Evolutionary conservation across 1,140 invertebrate genomes (phyloP).

Genomic region (Nilaparvata lugens): DNA sequence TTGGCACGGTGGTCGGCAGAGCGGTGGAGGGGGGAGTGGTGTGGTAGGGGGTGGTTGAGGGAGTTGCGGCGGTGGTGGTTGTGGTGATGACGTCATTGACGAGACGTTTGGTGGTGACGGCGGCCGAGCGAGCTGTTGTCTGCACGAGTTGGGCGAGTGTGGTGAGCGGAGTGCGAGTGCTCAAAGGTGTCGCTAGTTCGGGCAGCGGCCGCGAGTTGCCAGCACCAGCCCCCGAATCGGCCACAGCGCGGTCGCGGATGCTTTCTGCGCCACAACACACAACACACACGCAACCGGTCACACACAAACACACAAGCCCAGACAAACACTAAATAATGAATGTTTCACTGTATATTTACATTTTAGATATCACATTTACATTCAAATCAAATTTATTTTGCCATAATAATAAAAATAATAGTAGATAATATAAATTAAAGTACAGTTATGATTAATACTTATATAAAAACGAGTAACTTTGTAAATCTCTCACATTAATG

Average conservation of each 20-base stretch:
- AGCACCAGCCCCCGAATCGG: not conserved
- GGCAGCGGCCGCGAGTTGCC: no score
- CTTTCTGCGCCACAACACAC: not conserved
- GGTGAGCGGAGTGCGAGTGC: slow-evolving; percentile 46
- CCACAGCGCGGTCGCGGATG: not conserved
- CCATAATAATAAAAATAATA: no score
- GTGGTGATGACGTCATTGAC: slow-evolving; percentile 13
- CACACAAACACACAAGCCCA: no score
- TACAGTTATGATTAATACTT: no score
- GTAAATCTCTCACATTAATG: no score
- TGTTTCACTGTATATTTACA: no score
- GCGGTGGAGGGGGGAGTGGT: slow-evolving; percentile 7
- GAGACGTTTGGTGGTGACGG: slow-evolving; percentile 23
- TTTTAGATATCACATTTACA: no score
- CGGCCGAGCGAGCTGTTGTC: slow-evolving; percentile 34
- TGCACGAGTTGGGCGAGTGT: slow-evolving; percentile 18
- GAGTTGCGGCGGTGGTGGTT: slow-evolving; percentile 16
- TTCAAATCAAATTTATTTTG: no score
- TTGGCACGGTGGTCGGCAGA: slow-evolving; percentile 26
- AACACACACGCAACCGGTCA: no score
- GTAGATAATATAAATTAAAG: no score
- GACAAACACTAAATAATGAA: no score
- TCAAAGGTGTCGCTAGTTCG: slow-evolving; percentile 34
- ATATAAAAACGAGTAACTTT: no score
- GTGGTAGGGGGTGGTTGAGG: slow-evolving; percentile 5